Evolutionary conservation across 2,888 invertebrate genomes (phyloP), one percentile per base, ranked within the genome.

Genomic region (Stenotaenia linearis): DNA sequence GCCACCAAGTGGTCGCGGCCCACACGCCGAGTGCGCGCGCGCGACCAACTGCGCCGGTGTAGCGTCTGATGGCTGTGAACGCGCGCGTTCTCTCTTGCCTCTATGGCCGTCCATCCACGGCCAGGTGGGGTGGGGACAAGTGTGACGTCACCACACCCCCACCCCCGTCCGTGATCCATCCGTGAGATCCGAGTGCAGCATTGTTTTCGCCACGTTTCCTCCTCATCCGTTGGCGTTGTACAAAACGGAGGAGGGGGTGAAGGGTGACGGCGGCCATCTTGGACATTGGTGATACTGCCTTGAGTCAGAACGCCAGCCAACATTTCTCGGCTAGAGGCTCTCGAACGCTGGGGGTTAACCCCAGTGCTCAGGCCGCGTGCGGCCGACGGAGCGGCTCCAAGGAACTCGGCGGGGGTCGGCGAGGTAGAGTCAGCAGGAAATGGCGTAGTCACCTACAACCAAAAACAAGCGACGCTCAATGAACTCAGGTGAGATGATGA

Each of bases 331-430:
- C 93, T 95, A 92, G 95, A 95, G 92, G 94, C 95, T 90, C 92
- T 94, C 90, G 95, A 95, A 91, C 93, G 94, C 94, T 95, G 95
- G 95, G 95, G 95, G 93, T 93, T 95, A 90, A 95, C 95, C 92
- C 95, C 95, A 92, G 94, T 95, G 92, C 93, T 95, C 91, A 92
- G 93, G 90, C 94, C 94, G 92, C 93, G 94, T 91, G 94, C 93
- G 92, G 94, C 93, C 91, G 83, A 79, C 82, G 82, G 81, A 82
- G 82, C 82, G 82, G 81, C 81, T 82, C 10, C 69, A 1, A 69
- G 69, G 15, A 82, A 81, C 82, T 81, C 80, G 37, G 18, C 79
- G 77, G 28, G 77, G 77, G 77, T 77, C 77, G 37, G 77, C 25
- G 37, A 37, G 25, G 28, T 25, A 81, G 80, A 82, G 82, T 82